Percentiles rank a stretch among this genome's conserved stretches.
Evolutionary conservation across 2,113 vertebrate genomes (phyloP).

Genomic region (Morphnarchus princeps): DNA sequence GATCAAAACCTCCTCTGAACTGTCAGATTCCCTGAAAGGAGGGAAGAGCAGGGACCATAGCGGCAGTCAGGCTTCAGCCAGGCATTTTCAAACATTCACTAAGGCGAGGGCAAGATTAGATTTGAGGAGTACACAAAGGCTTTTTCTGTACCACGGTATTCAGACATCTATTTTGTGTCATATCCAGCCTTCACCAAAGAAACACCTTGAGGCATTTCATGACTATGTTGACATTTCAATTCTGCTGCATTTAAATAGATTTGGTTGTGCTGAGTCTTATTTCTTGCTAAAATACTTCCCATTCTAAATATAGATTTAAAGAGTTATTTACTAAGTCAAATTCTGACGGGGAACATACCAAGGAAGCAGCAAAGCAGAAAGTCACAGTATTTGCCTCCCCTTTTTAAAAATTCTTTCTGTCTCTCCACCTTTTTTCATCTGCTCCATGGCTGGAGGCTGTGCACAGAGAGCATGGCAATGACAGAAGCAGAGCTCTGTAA

Average conservation of each 20-base stretch:
- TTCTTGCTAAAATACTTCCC: slow-evolving; percentile 1
- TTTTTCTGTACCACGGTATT: neutral
- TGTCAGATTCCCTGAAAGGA: neutral
- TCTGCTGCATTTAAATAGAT: slow-evolving; percentile 36
- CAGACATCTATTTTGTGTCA: neutral
- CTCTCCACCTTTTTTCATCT: neutral
- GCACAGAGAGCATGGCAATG: neutral
- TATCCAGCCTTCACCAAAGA: neutral
- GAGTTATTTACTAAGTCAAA: slow-evolving; percentile 4
- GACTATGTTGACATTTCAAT: slow-evolving; percentile 38
- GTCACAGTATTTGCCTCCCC: neutral
- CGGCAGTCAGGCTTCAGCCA: neutral
- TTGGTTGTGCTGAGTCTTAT: neutral
- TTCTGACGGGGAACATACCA: neutral
- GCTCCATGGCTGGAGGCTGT: neutral
- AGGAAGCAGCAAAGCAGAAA: slow-evolving; percentile 12
- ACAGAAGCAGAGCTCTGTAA: neutral
- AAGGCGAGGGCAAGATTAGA: neutral
- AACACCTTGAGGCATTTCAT: slow-evolving; percentile 22
- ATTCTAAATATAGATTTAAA: neutral
- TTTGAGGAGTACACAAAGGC: neutral
- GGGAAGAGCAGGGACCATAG: neutral
- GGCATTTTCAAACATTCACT: neutral
- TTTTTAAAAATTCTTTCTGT: neutral
- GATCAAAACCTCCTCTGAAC: neutral